Evolutionary conservation across 2,888 invertebrate genomes (phyloP), one percentile per base, ranked within the genome.

Genomic region (Polyploca ridens): DNA sequence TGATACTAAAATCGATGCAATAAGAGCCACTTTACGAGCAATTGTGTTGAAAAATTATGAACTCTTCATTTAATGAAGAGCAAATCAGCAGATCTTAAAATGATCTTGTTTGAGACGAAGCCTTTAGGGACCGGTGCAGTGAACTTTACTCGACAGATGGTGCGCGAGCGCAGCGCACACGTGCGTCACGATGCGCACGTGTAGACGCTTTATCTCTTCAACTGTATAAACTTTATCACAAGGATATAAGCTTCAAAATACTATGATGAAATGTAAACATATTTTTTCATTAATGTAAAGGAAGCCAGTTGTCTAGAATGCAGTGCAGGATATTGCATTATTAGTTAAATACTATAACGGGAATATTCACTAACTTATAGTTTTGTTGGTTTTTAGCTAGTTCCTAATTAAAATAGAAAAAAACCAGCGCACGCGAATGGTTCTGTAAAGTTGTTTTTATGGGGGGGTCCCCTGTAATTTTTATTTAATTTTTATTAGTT

Each of bases 131-230:
- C 69, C 67, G 73, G 86, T 83, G 82, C 87, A 86, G 77, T 87
- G 87, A 87, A 86, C 87, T 76, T 81, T 69, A 66, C 62, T 33
- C 74, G 73, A 79, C 87, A 87, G 87, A 87, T 87, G 83, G 74
- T 71, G 78, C 74, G 78, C 74, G 41, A 33, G 70, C 75, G 77
- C 75, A 75, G 62, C 70, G 63, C 73, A 77, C 86, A 86, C 86
- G 87, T 87, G 87, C 80, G 83, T 68, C 66, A 66, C 73, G 76
- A 74, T 72, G 69, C 71, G 75, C 86, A 85, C 82, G 82, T 85
- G 80, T 67, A 74, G 65, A 14, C 10, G 8, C 61, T 27, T 38
- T 58, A 35, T 41, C 14, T 27, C 33, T 8, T 49, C 68, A 66
- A 66, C 44, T n/a, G 57, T 3, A 44, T 64, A 69, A 63, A 64